Conservation (phyloP, 2,888 invertebrate species). For the Lypha dubia region DNA sequence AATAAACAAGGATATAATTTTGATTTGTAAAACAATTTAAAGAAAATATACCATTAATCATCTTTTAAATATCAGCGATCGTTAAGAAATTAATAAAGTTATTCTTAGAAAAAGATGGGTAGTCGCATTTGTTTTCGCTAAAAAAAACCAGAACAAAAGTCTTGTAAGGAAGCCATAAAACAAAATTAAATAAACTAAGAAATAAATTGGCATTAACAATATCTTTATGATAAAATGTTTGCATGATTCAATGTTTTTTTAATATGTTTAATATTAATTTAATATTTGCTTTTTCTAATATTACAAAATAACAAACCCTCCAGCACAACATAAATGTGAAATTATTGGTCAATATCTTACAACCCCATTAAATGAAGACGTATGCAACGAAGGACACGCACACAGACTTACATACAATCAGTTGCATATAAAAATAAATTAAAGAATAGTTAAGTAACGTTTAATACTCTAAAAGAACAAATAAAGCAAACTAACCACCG, state of each 20-base stretch:
- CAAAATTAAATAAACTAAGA: slow-evolving; percentile 16
- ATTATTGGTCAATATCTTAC: slow-evolving; percentile 66
- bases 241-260: slow-evolving; percentile 40
- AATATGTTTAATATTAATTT: slow-evolving; percentile 19
- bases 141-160: too few relatives aligned
- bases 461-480: slow-evolving; percentile 47
- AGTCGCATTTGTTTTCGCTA: too few relatives aligned
- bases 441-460: slow-evolving; percentile 59
- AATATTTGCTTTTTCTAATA: background rate
- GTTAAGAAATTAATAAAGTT: too few relatives aligned
- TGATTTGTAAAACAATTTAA: background rate
- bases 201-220: slow-evolving; percentile 14
- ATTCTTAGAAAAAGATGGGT: too few relatives aligned
- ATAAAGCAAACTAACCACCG: background rate
- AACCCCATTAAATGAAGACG: slow-evolving; percentile 46
- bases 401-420: background rate
- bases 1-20: background rate
- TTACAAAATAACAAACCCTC: slow-evolving; percentile 27
- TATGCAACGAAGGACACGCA: slow-evolving; percentile 39
- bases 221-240: background rate
- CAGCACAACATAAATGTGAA: slow-evolving; percentile 54
- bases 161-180: background rate
- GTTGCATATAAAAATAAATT: slow-evolving; percentile 61
- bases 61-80: too few relatives aligned
- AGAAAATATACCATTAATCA: background rate